Conservation (phyloP, 2,888 invertebrate species). For the Hermaeophaga mercurialis region DNA sequence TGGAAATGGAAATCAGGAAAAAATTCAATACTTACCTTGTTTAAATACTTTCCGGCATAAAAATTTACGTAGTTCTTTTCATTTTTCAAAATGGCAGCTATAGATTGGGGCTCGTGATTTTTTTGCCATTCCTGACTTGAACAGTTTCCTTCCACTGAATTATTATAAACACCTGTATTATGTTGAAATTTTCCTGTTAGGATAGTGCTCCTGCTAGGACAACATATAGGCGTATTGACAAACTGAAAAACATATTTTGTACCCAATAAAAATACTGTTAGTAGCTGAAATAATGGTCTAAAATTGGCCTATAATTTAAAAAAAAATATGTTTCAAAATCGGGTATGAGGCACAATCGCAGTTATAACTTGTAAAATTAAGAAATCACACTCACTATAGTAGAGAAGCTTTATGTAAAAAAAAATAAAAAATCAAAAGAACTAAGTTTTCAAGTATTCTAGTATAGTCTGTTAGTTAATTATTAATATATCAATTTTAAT, state of each 20-base stretch:
- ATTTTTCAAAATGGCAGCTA: slow-evolving; percentile 70
- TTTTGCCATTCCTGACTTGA: slow-evolving; percentile 71
- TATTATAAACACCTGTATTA: slow-evolving; percentile 79
- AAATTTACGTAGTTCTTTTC: slow-evolving; percentile 76
- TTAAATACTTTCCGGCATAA: slow-evolving; percentile 93
- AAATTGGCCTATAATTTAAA: no score
- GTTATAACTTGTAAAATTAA: no score
- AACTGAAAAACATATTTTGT: slow-evolving; percentile 70
- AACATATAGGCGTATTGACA: slow-evolving; percentile 84
- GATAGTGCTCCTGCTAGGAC: slow-evolving; percentile 87
- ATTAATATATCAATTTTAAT: no score
- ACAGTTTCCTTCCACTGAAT: slow-evolving; percentile 80
- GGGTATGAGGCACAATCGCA: no score
- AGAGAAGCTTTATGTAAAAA: no score
- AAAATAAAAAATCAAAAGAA: no score
- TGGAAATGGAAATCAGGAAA: slow-evolving; percentile 28
- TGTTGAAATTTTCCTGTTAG: slow-evolving; percentile 85
- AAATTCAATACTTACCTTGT: slow-evolving; percentile 65
- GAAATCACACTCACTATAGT: no score
- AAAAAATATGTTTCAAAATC: no score
- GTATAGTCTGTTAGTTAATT: no score
- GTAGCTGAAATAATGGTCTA: no score
- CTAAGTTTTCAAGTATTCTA: no score
- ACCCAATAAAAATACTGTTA: no score
- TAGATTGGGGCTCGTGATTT: slow-evolving; percentile 67